Evolutionary conservation across 2,797 vertebrate species (phyloP).

Genomic region (Coilia nasus): DNA sequence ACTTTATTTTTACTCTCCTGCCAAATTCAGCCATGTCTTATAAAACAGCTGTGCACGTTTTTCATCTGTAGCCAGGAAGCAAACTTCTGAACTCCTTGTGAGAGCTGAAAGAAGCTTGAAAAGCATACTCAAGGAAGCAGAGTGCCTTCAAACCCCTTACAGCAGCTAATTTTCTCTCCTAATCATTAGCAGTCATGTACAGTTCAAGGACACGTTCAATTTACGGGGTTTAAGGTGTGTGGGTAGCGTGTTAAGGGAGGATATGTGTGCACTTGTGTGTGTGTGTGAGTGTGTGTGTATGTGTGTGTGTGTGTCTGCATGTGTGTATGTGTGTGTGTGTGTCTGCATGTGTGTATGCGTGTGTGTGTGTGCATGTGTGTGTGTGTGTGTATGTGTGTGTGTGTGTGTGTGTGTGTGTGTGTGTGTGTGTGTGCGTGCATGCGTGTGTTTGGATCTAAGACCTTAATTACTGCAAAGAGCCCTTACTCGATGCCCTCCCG

Average conservation of each 20-base stretch:
- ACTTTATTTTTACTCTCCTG: not conserved
- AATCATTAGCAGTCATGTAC: conserved; percentile 18
- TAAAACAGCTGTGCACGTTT: not conserved
- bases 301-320: not conserved
- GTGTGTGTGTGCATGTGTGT: not conserved
- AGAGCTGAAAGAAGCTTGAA: not conserved
- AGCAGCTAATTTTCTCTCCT: conserved; percentile 16
- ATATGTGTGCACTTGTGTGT: not conserved
- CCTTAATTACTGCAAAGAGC: conserved; percentile 71
- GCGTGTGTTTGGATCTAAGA: conserved; percentile 56
- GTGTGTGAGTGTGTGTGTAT: not conserved
- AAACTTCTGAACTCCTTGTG: conserved; percentile 5
- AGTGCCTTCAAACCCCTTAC: conserved; percentile 18
- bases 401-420: not conserved
- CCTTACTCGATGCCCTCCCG: conserved; percentile 49
- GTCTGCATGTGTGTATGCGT: not conserved
- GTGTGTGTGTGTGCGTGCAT: not conserved
- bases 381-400: conserved; percentile 39
- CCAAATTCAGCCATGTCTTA: not conserved
- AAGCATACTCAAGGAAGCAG: conserved; percentile 24
- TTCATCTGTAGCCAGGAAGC: not conserved
- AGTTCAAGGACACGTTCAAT: conserved; percentile 24
- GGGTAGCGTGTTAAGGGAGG: not conserved
- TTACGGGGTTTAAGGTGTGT: conserved; percentile 14
- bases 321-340: conserved; percentile 26